Percentiles rank a stretch among this genome's conserved stretches.
These are phyloP conservation scores for Homarus gammarus DNA, from an alignment of 2,888 invertebrate genomes.

Conservation along the genomic window DNA sequence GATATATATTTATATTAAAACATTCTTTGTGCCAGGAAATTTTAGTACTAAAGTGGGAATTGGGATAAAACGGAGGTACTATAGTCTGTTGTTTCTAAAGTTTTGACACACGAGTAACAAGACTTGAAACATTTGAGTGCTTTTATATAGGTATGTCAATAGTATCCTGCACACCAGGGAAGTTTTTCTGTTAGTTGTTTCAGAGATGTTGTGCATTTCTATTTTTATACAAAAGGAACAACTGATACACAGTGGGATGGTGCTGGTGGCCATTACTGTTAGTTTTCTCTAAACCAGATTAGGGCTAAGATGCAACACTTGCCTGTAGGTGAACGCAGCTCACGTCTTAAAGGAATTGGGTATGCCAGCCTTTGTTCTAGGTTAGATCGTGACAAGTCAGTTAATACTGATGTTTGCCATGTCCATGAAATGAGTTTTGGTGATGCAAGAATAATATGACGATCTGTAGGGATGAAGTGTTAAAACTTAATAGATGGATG, in stretches of 20 bases:
- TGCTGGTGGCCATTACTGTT: conserved; percentile 46
- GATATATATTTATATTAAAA: background rate
- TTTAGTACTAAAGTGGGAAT: conserved; percentile 12
- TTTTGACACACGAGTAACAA: conserved; percentile 10
- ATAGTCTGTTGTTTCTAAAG: conserved; percentile 5
- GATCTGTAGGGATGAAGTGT: background rate
- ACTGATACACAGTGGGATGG: conserved; percentile 53
- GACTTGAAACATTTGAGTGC: conserved; percentile 25
- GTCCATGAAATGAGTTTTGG: background rate
- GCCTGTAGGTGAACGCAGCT: conserved; percentile 1
- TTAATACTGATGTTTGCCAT: conserved; percentile 1
- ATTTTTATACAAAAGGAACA: conserved; percentile 67
- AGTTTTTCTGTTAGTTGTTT: conserved; percentile 39
- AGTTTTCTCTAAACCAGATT: conserved; percentile 36
- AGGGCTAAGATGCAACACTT: conserved; percentile 30
- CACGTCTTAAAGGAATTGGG: background rate
- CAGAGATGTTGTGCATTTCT: conserved; percentile 64
- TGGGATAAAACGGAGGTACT: background rate
- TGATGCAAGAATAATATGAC: background rate
- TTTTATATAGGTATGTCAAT: conserved; percentile 32
- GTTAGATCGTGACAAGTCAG: background rate
- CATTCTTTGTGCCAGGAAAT: conserved; percentile 23
- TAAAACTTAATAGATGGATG: background rate
- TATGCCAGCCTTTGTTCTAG: background rate
- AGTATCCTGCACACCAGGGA: conserved; percentile 41